A percentile compares a stretch with the other conserved stretches of the same genome.
These are phyloP conservation scores for Zeus faber DNA, from an alignment of 2,113 vertebrate genomes.

Conservation along the genomic window DNA sequence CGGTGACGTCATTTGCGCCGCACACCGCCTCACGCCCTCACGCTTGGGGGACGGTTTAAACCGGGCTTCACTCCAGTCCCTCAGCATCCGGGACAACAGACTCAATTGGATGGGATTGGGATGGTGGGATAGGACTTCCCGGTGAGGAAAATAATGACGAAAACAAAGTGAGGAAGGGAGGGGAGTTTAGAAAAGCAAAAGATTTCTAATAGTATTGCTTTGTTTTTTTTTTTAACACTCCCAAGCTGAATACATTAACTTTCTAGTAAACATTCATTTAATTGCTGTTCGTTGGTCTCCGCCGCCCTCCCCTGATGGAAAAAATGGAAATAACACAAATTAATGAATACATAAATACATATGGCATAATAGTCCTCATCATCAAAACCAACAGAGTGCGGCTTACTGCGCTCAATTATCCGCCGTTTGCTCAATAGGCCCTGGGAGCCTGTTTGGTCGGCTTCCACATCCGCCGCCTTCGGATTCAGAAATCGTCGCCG, in stretches of 20 bases:
- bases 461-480: constrained; percentile 27
- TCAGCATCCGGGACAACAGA: background rate
- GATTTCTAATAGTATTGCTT: constrained; percentile 11
- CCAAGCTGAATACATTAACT: constrained; percentile 34
- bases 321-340: constrained; percentile 34
- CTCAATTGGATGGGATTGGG: constrained; percentile 19
- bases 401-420: constrained; percentile 50
- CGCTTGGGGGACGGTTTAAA: too few species aligned
- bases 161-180: background rate
- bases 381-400: constrained; percentile 28
- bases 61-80: too few species aligned
- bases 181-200: constrained; percentile 10
- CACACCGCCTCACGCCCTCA: too few species aligned
- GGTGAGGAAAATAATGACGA: too few species aligned
- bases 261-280: constrained; percentile 31
- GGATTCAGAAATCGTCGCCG: constrained; percentile 33
- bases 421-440: constrained; percentile 41
- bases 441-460: constrained; percentile 28
- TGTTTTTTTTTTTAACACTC: constrained; percentile 22
- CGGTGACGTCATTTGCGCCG: too few species aligned
- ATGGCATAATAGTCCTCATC: constrained; percentile 31
- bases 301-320: constrained; percentile 9
- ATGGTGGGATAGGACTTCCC: background rate
- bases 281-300: constrained; percentile 25
- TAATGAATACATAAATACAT: constrained; percentile 48